Evolutionary conservation across 53 echinoderm and acorn worm genomes (phyloP).

Genomic region (Zoroaster sp.): DNA sequence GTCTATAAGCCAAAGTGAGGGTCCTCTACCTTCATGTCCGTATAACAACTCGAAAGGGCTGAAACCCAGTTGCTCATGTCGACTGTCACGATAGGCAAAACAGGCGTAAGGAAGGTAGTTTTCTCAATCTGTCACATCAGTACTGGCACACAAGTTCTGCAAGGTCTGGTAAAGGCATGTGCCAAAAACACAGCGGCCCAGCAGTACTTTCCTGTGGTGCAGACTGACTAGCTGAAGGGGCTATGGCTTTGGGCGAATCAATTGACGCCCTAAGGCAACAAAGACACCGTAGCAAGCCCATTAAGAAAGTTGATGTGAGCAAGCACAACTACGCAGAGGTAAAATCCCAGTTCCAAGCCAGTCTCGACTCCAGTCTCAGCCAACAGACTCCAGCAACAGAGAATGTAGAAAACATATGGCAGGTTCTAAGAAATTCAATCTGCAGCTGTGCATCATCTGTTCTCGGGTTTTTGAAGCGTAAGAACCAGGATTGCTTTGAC

Average conservation of each 20-base stretch:
- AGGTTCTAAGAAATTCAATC: neutral
- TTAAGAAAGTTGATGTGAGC: neutral
- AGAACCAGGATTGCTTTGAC: neutral
- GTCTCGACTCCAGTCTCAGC: neutral
- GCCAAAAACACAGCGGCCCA: no score
- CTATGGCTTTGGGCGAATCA: no score
- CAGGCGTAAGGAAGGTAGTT: neutral
- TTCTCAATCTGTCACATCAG: neutral
- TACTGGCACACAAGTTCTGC: neutral
- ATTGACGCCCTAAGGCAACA: no score
- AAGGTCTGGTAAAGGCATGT: no score
- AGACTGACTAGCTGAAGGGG: no score
- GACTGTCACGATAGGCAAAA: slow-evolving; percentile 1
- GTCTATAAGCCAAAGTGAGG: neutral
- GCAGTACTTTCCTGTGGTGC: no score
- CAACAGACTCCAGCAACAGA: neutral
- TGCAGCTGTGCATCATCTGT: neutral
- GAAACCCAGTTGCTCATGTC: slow-evolving; percentile 5
- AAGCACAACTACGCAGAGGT: neutral
- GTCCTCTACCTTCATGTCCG: neutral
- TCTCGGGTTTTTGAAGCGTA: neutral
- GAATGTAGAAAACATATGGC: neutral
- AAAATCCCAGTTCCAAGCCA: neutral
- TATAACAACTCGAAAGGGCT: slow-evolving; percentile 8
- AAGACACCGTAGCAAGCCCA: neutral